Evolutionary conservation across 1,140 invertebrate species (phyloP).

Genomic region (Nasonia vitripennis): DNA sequence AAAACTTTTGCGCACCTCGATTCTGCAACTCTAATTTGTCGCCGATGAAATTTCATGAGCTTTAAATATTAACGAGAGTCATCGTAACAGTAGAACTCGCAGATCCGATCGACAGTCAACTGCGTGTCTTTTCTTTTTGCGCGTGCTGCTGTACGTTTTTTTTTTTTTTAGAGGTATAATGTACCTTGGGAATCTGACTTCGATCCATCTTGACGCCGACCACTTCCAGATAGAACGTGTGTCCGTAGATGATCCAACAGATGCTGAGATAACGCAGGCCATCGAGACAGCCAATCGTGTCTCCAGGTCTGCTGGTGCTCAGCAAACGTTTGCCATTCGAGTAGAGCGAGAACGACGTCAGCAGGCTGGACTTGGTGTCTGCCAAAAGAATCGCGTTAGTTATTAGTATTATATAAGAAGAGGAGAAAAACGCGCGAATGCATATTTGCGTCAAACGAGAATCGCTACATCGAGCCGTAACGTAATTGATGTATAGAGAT

Average conservation of each 20-base stretch:
- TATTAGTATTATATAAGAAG: neutral
- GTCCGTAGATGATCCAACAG: slow-evolving; percentile 76
- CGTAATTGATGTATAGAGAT: slow-evolving; percentile 36
- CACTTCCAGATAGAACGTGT: slow-evolving; percentile 64
- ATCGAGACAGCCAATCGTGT: slow-evolving; percentile 72
- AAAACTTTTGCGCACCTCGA: neutral
- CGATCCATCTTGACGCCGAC: slow-evolving; percentile 61
- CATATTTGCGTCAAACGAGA: neutral
- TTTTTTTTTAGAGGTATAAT: neutral
- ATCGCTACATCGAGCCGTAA: slow-evolving; percentile 32
- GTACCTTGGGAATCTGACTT: slow-evolving; percentile 56
- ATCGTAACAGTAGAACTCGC: neutral
- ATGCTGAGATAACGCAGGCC: slow-evolving; percentile 76
- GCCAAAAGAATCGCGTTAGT: neutral
- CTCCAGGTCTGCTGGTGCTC: slow-evolving; percentile 56
- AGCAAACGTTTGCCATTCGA: slow-evolving; percentile 72
- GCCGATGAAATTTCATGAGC: neutral
- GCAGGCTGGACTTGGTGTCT: slow-evolving; percentile 47
- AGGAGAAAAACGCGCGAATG: neutral
- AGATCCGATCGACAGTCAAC: neutral
- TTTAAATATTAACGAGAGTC: neutral
- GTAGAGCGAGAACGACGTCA: slow-evolving; percentile 72
- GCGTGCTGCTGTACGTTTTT: neutral
- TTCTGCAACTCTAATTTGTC: neutral
- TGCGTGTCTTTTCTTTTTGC: neutral